phyloP scores from a whole-genome alignment of 2,888 invertebrate genomes.

The Tipula vernalis region DNA sequence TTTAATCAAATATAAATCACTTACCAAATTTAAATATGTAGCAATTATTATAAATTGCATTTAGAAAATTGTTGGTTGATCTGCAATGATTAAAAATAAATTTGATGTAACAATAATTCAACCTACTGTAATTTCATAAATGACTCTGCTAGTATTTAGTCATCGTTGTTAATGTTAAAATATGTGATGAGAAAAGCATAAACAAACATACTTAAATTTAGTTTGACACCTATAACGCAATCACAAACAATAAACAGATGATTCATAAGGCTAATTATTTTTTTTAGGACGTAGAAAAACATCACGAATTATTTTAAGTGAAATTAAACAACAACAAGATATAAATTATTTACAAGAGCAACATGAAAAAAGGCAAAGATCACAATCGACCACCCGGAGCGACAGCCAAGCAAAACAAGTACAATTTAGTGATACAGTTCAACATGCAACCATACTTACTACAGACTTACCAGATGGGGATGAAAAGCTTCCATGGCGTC shows the following conservation, averaged over 20 bases:
- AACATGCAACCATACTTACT: constrained; percentile 19
- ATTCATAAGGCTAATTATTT: neutral
- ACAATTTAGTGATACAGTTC: constrained; percentile 8
- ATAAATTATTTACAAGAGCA: constrained; percentile 7
- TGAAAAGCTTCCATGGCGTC: constrained; percentile 43
- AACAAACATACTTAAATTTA: neutral
- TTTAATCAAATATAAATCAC: neutral
- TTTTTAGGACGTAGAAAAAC: constrained; percentile 19
- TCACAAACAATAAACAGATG: neutral
- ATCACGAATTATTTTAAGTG: constrained; percentile 19
- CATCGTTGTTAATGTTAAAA: neutral
- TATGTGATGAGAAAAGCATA: neutral
- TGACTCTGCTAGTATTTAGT: neutral
- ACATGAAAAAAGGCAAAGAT: neutral
- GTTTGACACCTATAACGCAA: neutral
- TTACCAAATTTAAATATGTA: neutral
- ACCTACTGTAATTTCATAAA: neutral
- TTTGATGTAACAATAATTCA: neutral
- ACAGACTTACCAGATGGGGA: constrained; percentile 38
- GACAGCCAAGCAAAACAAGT: neutral
- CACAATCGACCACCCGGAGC: neutral
- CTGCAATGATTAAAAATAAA: neutral
- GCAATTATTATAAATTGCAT: neutral
- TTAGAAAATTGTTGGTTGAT: neutral
- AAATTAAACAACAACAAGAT: constrained; percentile 9